These are phyloP conservation scores for Arenicola marina DNA, from an alignment of 2,888 invertebrate genomes.

Conservation along the genomic window DNA sequence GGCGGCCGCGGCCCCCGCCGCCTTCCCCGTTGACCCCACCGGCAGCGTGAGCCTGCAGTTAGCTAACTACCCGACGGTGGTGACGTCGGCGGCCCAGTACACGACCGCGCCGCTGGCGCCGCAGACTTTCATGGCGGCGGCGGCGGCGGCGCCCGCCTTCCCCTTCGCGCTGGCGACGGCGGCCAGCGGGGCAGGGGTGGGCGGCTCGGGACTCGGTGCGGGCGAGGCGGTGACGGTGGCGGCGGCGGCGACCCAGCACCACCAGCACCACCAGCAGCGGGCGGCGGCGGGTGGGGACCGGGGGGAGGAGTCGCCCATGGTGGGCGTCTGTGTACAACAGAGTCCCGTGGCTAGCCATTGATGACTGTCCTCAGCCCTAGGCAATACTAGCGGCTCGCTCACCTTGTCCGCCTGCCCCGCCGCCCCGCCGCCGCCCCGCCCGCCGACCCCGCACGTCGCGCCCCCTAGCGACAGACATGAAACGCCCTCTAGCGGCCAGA, in stretches of 20 bases:
- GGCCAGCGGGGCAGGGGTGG: neutral
- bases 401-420: too few relatives aligned
- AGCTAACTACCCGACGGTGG: neutral
- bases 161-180: constrained; percentile 14
- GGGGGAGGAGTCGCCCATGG: constrained; percentile 79
- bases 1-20: too few relatives aligned
- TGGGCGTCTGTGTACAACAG: constrained; percentile 88
- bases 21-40: neutral
- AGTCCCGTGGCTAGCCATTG: constrained; percentile 90
- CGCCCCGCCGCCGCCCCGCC: too few relatives aligned
- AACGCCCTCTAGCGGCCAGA: too few relatives aligned
- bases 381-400: neutral
- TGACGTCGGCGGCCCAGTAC: neutral
- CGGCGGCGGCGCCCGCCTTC: constrained; percentile 36
- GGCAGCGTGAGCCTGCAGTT: neutral
- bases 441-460: too few relatives aligned
- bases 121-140: constrained; percentile 1
- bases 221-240: neutral
- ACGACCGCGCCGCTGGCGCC: neutral
- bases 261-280: too few relatives aligned
- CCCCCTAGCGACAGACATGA: too few relatives aligned
- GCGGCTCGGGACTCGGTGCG: neutral
- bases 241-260: constrained; percentile 3
- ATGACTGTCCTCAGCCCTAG: constrained; percentile 21
- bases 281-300: constrained; percentile 42